phyloP scores from a whole-genome alignment of 1,140 invertebrate species.

The Probaryconus sp. region DNA sequence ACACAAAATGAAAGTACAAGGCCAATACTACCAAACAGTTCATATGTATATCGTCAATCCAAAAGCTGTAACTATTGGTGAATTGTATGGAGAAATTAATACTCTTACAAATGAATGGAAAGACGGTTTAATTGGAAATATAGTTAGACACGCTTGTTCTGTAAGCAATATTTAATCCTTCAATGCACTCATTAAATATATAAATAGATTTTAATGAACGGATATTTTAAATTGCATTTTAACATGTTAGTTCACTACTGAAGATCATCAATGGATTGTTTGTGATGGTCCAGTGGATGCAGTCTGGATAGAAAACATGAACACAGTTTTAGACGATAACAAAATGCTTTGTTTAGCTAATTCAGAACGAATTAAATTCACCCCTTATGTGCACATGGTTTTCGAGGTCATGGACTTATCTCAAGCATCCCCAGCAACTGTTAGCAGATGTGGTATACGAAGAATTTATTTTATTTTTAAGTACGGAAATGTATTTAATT shows the following conservation, averaged over 20 bases:
- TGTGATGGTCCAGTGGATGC: conserved; percentile 96
- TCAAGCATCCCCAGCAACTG: conserved; percentile 93
- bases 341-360: conserved; percentile 94
- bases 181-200: not conserved
- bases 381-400: conserved; percentile 88
- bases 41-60: conserved; percentile 89
- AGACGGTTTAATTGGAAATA: conserved; percentile 89
- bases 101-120: conserved; percentile 91
- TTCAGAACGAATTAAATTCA: conserved; percentile 93
- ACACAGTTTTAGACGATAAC: conserved; percentile 95
- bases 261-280: conserved; percentile 89
- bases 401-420: conserved; percentile 94
- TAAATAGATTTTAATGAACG: too few relatives aligned
- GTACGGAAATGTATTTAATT: too few relatives aligned
- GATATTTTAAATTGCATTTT: too few relatives aligned
- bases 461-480: conserved; percentile 4
- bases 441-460: conserved; percentile 81
- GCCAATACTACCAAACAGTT: conserved; percentile 81
- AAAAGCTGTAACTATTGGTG: conserved; percentile 91
- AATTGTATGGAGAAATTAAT: conserved; percentile 93
- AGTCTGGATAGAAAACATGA: conserved; percentile 97
- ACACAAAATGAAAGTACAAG: conserved; percentile 78
- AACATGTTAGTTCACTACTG: conserved; percentile 78
- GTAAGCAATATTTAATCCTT: conserved; percentile 70
- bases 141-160: conserved; percentile 84